Evolutionary conservation across 2,888 invertebrate species (phyloP).

Genomic region (Timandra comae): DNA sequence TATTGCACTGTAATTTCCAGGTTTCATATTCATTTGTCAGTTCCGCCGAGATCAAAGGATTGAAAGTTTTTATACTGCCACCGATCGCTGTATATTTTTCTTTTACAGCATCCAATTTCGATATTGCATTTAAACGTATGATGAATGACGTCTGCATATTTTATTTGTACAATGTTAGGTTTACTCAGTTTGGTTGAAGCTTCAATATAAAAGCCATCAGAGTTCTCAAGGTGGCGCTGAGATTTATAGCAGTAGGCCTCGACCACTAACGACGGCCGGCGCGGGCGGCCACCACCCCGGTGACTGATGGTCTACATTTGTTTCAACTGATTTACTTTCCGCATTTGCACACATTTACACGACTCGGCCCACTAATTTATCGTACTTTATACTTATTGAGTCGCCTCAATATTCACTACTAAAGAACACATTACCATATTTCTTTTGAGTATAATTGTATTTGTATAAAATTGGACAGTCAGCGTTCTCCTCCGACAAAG

Average conservation of each 20-base stretch:
- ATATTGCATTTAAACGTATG: no score
- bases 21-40: conserved; percentile 54
- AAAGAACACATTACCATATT: conserved; percentile 8
- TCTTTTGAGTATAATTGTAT: conserved; percentile 23
- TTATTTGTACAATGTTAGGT: conserved; percentile 1
- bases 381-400: conserved; percentile 34
- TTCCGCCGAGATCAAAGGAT: conserved; percentile 45
- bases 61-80: conserved; percentile 25
- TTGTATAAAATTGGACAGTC: conserved; percentile 44
- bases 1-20: conserved; percentile 53
- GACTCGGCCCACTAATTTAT: conserved; percentile 38
- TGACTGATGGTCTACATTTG: conserved; percentile 72
- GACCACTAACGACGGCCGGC: conserved; percentile 65
- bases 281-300: conserved; percentile 28
- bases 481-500: conserved; percentile 58
- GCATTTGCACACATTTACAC: conserved; percentile 48
- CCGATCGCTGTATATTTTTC: no score
- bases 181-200: conserved; percentile 16
- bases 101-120: conserved; percentile 2
- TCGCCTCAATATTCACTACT: conserved; percentile 10
- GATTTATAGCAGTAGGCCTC: conserved; percentile 63
- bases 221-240: conserved; percentile 63
- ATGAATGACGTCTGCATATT: no score
- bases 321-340: conserved; percentile 71
- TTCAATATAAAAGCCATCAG: conserved; percentile 34